phyloP scores from a whole-genome alignment of 2,113 vertebrate species.

The Bubalus kerabau region DNA sequence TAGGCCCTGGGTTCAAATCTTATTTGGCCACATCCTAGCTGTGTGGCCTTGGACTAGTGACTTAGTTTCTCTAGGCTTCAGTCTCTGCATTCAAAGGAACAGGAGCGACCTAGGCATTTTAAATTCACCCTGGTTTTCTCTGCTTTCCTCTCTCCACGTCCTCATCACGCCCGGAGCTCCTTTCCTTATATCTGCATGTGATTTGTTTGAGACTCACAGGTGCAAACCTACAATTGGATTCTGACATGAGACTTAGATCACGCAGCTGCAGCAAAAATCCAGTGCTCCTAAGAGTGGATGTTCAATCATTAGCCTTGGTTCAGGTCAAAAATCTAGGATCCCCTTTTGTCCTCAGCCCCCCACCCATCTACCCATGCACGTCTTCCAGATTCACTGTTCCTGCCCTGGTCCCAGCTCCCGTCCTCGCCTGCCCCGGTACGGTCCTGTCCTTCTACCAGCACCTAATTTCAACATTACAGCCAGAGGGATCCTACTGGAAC shows the following conservation, averaged over 20 bases:
- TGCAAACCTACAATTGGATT: neutral
- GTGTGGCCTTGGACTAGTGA: neutral
- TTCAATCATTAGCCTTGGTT: neutral
- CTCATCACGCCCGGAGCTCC: accelerated
- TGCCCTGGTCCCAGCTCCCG: neutral
- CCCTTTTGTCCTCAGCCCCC: neutral
- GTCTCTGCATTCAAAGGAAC: neutral
- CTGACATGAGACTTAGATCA: accelerated
- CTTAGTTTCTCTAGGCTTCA: neutral
- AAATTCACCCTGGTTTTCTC: neutral
- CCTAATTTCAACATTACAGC: neutral
- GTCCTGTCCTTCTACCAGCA: neutral
- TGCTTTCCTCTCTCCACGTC: neutral
- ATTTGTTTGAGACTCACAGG: neutral
- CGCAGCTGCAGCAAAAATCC: accelerated
- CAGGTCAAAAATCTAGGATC: neutral
- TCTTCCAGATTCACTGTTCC: accelerated
- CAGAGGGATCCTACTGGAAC: neutral
- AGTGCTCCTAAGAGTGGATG: neutral
- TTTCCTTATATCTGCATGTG: neutral
- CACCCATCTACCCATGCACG: accelerated
- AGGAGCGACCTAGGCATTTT: accelerated
- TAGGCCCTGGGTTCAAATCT: neutral
- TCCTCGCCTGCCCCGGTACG: accelerated
- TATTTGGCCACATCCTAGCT: neutral